Evolutionary conservation across 2,888 invertebrate genomes (phyloP).

Genomic region (Noctua janthe): DNA sequence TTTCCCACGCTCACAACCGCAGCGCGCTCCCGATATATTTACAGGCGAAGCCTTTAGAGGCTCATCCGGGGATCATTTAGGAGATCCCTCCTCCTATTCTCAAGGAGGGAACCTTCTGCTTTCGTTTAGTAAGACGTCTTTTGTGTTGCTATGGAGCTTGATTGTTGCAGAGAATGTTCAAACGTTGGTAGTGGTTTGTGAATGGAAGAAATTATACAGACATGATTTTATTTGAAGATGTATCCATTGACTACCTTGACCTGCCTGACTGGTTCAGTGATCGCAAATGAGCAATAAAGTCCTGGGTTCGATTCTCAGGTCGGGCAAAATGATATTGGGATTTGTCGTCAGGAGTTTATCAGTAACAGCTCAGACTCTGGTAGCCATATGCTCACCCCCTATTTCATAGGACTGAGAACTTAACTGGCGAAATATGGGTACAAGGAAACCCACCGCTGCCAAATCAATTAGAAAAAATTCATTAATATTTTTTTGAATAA

Average conservation of each 20-base stretch:
- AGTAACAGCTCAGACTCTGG: background rate
- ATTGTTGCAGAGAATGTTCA: background rate
- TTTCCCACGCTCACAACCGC: slow-evolving; percentile 45
- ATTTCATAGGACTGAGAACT: background rate
- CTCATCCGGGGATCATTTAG: slow-evolving; percentile 61
- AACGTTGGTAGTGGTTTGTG: background rate
- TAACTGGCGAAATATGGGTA: background rate
- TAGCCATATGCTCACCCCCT: background rate
- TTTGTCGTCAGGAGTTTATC: background rate
- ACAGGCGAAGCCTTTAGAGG: slow-evolving; percentile 34
- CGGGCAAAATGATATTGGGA: too few species aligned
- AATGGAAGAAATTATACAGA: background rate
- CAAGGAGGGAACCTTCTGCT: slow-evolving; percentile 1
- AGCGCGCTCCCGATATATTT: slow-evolving; percentile 47
- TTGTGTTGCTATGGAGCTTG: background rate
- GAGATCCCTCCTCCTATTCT: slow-evolving; percentile 30
- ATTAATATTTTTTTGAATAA: too few species aligned
- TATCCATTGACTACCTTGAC: background rate
- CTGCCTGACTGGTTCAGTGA: background rate
- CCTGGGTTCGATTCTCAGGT: background rate
- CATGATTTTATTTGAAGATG: background rate
- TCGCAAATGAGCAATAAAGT: background rate
- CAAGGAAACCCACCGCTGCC: background rate
- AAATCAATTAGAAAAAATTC: background rate
- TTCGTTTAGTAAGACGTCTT: slow-evolving; percentile 2